Evolutionary conservation across 2,888 invertebrate genomes (phyloP), one percentile per base, ranked within the genome.

Genomic region (Luffia ferchaultella): DNA sequence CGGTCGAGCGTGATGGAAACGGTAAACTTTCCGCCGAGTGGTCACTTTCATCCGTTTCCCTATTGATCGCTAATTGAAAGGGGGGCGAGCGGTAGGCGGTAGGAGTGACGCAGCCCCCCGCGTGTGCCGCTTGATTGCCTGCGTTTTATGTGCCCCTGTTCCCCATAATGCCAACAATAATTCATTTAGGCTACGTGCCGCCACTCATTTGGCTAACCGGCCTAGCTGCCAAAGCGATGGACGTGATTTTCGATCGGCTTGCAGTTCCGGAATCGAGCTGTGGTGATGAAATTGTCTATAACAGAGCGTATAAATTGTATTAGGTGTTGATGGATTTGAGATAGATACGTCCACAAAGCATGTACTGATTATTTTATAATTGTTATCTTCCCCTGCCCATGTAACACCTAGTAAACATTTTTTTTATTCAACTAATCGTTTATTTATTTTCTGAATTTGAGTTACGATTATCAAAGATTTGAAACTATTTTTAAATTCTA

Each of bases 131-230:
- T 68, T 82, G 82, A 83, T 83, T 83, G 82, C 82, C 73, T 80
- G 74, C 76, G 78, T 76, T 79, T 80, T 79, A 80, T 78, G 72
- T 74, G 74, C 77, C 68, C 70, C 77, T 78, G 73, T 74, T 75
- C 77, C 68, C 70, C 77, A 80, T 80, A 82, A 83, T 80, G 77
- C 80, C 80, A 77, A 80, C 79, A 80, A 82, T 82, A 77, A 82
- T 80, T 82, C 82, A 83, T 83, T 80, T 82, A 80, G 78, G 76
- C 74, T 73, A 82, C 79, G 80, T 82, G 82, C 80, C 70, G 82
- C 79, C 80, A 79, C 78, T 80, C 77, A 78, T 68, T 79, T 74
- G 69, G 73, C 68, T 66, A 7, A 16, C 45, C 19, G 15, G 17
- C 19, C 19, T 2, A 5, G 7, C 7, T n/a, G 16, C 3, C 43